phyloP scores from a whole-genome alignment of 2,797 vertebrate genomes.

The Chelidonichthys spinosus region DNA sequence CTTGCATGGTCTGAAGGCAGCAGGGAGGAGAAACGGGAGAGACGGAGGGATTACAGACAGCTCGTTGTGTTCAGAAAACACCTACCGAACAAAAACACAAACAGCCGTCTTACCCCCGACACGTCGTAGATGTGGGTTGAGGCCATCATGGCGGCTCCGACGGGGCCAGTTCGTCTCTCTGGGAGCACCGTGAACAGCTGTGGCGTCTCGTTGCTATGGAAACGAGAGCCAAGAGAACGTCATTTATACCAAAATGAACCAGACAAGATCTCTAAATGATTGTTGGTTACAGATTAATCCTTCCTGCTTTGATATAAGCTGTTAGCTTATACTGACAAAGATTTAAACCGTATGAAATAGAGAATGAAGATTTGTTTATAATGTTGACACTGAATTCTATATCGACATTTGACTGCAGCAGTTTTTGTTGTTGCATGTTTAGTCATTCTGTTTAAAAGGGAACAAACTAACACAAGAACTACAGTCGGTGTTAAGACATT shows the following conservation, averaged over 20 bases:
- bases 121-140: constrained; percentile 96
- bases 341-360: no score
- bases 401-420: no score
- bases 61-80: no score
- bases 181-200: constrained; percentile 92
- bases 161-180: constrained; percentile 88
- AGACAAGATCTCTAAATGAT: neutral
- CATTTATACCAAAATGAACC: neutral
- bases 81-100: neutral
- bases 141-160: constrained; percentile 93
- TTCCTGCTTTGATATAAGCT: no score
- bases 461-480: neutral
- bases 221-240: neutral
- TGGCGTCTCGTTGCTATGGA: constrained; percentile 89
- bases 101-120: constrained; percentile 80
- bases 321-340: no score
- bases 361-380: no score
- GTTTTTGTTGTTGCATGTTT: no score
- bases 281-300: no score
- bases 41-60: no score
- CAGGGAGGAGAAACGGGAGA: neutral
- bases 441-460: no score
- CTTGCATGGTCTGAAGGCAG: constrained; percentile 82
- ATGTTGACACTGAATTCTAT: no score
- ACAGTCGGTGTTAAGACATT: neutral